Conservation (phyloP, 2,113 vertebrate species). For the Patagioenas fasciata region DNA sequence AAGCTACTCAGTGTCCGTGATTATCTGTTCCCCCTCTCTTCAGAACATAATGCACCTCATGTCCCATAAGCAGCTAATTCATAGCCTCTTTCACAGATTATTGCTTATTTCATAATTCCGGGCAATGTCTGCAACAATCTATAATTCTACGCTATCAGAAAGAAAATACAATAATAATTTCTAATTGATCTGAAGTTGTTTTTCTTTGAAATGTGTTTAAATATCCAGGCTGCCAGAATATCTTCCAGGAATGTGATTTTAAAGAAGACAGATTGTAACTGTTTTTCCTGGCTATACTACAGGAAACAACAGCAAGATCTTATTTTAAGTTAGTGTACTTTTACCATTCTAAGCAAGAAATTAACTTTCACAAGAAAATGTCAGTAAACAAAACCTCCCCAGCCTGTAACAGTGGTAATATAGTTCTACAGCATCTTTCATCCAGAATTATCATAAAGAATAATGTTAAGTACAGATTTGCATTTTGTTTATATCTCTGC, state of each 20-base stretch:
- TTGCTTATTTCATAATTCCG: slow-evolving; percentile 1
- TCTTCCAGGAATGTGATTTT: slow-evolving; percentile 83
- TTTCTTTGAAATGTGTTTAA: slow-evolving; percentile 79
- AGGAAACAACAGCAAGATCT: slow-evolving; percentile 81
- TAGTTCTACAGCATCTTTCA: slow-evolving; percentile 36
- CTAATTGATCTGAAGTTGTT: slow-evolving; percentile 78
- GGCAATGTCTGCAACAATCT: not conserved
- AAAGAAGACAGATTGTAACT: slow-evolving; percentile 83
- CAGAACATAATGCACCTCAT: not conserved
- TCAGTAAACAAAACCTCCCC: slow-evolving; percentile 68
- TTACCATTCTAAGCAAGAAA: slow-evolving; percentile 79
- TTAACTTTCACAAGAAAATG: slow-evolving; percentile 77
- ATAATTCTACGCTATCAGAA: slow-evolving; percentile 8
- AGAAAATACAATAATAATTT: slow-evolving; percentile 64
- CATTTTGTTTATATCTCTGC: slow-evolving; percentile 52
- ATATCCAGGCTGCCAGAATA: slow-evolving; percentile 81
- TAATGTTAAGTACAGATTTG: slow-evolving; percentile 50
- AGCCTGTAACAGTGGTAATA: slow-evolving; percentile 5
- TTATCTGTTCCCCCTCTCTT: not conserved
- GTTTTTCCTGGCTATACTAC: slow-evolving; percentile 85
- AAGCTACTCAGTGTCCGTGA: not conserved
- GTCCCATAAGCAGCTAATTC: not conserved
- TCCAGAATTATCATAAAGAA: slow-evolving; percentile 42
- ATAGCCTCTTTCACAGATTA: not conserved
- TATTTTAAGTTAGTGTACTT: slow-evolving; percentile 81